Evolutionary conservation across 2,888 invertebrate genomes (phyloP).

Genomic region (Cremastinae sp.): DNA sequence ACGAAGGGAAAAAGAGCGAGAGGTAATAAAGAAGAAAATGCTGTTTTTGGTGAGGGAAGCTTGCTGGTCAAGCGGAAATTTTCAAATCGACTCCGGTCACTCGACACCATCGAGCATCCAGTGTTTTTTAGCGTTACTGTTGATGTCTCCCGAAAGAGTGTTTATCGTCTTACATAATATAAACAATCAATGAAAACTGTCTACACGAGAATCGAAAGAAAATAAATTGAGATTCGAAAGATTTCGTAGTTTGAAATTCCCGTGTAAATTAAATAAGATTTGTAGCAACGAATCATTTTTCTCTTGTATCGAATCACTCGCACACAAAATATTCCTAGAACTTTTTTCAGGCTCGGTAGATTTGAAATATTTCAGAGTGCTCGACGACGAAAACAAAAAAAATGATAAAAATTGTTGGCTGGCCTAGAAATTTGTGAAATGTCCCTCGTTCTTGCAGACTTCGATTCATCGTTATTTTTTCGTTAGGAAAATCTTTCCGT

Average conservation of each 20-base stretch:
- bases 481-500: not conserved
- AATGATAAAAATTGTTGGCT: not conserved
- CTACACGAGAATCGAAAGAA: not conserved
- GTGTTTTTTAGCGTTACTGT: conserved; percentile 34
- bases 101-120: conserved; percentile 29
- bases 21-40: conserved; percentile 17
- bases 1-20: not conserved
- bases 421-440: conserved; percentile 26
- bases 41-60: conserved; percentile 17
- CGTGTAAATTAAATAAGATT: conserved; percentile 9
- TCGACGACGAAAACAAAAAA: not conserved
- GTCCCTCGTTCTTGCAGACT: not conserved
- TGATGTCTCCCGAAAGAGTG: conserved; percentile 29
- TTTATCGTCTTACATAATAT: conserved; percentile 24
- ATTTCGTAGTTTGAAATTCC: conserved; percentile 24
- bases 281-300: conserved; percentile 15
- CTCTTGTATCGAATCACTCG: conserved; percentile 14
- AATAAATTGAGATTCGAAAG: conserved; percentile 22
- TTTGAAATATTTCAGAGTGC: not conserved
- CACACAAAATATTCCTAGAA: no score
- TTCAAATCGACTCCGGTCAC: conserved; percentile 19
- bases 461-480: not conserved
- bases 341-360: not conserved
- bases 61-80: conserved; percentile 49
- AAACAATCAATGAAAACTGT: conserved; percentile 9